Evolutionary conservation across 2,113 vertebrate species (phyloP).

Genomic region (Chlorocebus sabaeus): DNA sequence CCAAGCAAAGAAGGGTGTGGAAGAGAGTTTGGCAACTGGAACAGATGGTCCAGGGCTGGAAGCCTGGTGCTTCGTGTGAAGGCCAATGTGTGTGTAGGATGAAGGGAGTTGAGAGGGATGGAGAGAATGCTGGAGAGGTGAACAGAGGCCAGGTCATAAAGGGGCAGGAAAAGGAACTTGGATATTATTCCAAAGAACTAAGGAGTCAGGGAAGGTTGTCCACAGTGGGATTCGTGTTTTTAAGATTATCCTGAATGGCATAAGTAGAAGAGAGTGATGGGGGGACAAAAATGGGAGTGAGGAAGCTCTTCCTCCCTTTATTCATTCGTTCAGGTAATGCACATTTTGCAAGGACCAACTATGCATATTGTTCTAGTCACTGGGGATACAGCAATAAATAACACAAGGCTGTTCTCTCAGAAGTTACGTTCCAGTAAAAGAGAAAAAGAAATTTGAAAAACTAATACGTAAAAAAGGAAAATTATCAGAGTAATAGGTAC

Average conservation of each 20-base stretch:
- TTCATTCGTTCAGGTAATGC: neutral
- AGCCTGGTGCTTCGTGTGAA: neutral
- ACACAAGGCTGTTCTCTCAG: neutral
- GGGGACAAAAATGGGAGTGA: neutral
- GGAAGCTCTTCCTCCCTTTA: neutral
- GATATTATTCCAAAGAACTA: neutral
- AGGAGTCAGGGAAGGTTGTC: neutral
- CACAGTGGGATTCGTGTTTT: neutral
- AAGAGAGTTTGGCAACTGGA: neutral
- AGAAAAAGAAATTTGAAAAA: neutral
- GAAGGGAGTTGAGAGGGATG: neutral
- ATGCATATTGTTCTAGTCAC: neutral
- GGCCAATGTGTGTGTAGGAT: fast-evolving
- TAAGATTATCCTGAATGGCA: neutral
- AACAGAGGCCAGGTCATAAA: neutral
- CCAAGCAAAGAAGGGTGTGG: neutral
- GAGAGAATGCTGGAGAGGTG: neutral
- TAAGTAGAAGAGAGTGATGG: neutral
- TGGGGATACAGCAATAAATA: neutral
- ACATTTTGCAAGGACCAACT: neutral
- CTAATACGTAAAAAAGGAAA: neutral
- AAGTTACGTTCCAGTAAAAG: neutral
- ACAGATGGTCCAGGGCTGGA: neutral
- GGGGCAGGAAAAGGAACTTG: neutral
- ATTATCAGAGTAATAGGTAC: neutral